Conservation (phyloP, 2,888 invertebrate species). For the Atrina japonica region DNA sequence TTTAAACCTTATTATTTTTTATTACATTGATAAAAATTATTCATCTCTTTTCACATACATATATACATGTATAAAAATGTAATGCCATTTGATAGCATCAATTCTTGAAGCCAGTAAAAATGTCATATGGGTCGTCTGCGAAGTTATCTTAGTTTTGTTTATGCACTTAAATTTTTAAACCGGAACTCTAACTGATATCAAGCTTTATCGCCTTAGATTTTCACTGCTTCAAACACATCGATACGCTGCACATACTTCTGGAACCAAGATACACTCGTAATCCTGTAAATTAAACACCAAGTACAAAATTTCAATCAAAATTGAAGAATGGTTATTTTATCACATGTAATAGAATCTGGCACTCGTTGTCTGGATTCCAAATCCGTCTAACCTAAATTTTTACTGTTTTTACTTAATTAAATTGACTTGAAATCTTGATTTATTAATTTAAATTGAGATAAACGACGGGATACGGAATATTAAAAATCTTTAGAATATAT, state of each 20-base stretch:
- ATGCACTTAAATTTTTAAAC: too few species aligned
- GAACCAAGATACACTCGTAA: conserved; percentile 16
- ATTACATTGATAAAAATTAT: neutral
- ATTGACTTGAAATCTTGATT: conserved; percentile 18
- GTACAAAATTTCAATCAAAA: conserved; percentile 24
- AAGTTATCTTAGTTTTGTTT: too few species aligned
- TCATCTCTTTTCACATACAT: too few species aligned
- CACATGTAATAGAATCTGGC: conserved; percentile 5
- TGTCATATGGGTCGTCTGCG: too few species aligned
- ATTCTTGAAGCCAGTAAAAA: too few species aligned
- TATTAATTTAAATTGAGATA: conserved; percentile 17
- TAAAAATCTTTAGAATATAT: conserved; percentile 16
- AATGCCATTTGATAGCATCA: too few species aligned
- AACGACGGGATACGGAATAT: conserved; percentile 11
- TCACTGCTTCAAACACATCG: conserved; percentile 6
- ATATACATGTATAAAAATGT: too few species aligned
- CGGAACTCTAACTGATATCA: too few species aligned
- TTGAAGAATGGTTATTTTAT: conserved; percentile 28
- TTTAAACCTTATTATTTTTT: neutral
- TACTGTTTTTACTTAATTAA: conserved; percentile 27
- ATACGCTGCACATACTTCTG: conserved; percentile 13
- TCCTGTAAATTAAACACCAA: conserved; percentile 19
- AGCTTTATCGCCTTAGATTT: too few species aligned
- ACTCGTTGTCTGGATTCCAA: conserved; percentile 5
- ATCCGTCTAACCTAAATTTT: conserved; percentile 18